Percentiles rank a stretch among this genome's conserved stretches.
Conservation (phyloP, 2,888 invertebrate genomes). For the Desoria tigrina region DNA sequence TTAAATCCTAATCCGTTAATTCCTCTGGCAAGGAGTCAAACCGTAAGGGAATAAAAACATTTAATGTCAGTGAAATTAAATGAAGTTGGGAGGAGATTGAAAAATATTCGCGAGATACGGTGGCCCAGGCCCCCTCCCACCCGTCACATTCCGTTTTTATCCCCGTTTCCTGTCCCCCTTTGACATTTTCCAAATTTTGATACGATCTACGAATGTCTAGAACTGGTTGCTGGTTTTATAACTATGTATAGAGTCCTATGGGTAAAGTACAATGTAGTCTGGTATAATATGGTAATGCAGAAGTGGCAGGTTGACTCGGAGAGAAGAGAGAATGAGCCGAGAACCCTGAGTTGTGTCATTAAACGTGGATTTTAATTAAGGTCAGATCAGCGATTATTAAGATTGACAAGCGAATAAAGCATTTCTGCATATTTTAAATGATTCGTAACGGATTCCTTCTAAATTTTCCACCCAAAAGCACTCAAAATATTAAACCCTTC, state of each 20-base stretch:
- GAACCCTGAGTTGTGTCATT: neutral
- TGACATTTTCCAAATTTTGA: neutral
- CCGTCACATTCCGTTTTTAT: neutral
- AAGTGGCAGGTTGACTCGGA: too few species aligned
- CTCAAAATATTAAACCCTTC: neutral
- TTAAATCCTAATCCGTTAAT: neutral
- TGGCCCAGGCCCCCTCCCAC: neutral
- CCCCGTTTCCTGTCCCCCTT: neutral
- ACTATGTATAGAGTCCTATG: too few species aligned
- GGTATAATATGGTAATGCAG: too few species aligned
- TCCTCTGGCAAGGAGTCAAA: neutral
- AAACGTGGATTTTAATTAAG: conserved; percentile 10
- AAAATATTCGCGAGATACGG: neutral
- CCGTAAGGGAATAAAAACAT: neutral
- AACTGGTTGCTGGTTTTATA: too few species aligned
- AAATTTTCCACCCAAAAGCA: neutral
- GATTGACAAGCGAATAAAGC: neutral
- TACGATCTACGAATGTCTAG: neutral
- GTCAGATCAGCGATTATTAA: neutral
- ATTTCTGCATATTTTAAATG: too few species aligned
- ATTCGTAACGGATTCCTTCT: too few species aligned
- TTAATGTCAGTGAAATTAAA: neutral
- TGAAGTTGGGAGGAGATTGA: neutral
- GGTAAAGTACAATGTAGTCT: too few species aligned
- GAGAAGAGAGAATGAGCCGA: neutral